A percentile compares a stretch with the other conserved stretches of the same genome.
Evolutionary conservation across 1,140 invertebrate genomes (phyloP).

Genomic region (Anastatus disparis): DNA sequence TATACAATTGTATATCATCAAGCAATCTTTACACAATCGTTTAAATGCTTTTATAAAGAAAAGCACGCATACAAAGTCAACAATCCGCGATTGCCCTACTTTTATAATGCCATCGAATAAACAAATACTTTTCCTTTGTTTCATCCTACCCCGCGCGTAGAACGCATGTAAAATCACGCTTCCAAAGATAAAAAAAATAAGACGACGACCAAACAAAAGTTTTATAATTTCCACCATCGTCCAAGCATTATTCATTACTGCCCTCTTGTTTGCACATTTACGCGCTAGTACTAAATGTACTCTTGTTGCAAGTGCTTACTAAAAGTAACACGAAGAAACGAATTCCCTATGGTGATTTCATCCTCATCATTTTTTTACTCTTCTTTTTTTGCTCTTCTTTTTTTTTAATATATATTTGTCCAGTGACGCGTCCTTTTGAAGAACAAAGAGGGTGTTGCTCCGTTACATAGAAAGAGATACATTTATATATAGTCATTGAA

Average conservation of each 20-base stretch:
- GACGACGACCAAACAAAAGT: background rate
- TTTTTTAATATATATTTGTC: slow-evolving; percentile 29
- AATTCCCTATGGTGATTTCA: slow-evolving; percentile 21
- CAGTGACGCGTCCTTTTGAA: slow-evolving; percentile 29
- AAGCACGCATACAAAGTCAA: no score
- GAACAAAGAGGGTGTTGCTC: slow-evolving; percentile 36
- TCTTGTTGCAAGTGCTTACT: background rate
- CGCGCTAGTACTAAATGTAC: background rate
- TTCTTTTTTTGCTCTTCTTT: background rate
- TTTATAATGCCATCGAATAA: slow-evolving; percentile 10
- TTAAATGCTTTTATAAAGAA: no score
- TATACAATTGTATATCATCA: no score
- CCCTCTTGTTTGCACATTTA: background rate
- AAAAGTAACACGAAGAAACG: background rate
- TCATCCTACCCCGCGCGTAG: background rate
- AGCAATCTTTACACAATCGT: no score
- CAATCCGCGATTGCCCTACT: slow-evolving; percentile 27
- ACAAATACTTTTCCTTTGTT: slow-evolving; percentile 32
- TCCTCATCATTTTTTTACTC: no score
- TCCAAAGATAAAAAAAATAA: no score
- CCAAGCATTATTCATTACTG: background rate
- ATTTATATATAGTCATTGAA: background rate
- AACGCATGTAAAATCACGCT: no score
- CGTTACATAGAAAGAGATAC: background rate
- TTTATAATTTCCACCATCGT: background rate